A percentile compares a stretch with the other conserved stretches of the same genome.
Conservation (phyloP, 23 tunicate species). For the Botrylloides violaceus region DNA sequence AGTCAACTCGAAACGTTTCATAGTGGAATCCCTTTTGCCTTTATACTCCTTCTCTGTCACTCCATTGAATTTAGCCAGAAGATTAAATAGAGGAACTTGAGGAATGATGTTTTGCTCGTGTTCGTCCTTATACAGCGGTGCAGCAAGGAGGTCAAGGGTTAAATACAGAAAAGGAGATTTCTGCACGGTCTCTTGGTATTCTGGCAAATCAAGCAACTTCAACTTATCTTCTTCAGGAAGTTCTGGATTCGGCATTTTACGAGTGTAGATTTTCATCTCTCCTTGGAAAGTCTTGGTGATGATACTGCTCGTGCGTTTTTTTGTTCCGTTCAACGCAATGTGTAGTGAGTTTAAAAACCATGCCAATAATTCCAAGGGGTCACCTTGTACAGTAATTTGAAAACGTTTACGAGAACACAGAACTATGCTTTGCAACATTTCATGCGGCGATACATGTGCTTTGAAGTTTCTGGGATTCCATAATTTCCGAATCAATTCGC, state of each 20-base stretch:
- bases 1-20: constrained; percentile 82
- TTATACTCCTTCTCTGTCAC: constrained; percentile 91
- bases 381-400: constrained; percentile 91
- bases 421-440: constrained; percentile 90
- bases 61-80: constrained; percentile 92
- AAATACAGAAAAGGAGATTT: constrained; percentile 68
- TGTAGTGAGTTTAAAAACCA: constrained; percentile 91
- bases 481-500: constrained; percentile 80
- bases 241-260: constrained; percentile 88
- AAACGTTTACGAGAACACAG: constrained; percentile 80
- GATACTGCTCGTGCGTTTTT: constrained; percentile 65
- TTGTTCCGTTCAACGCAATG: constrained; percentile 65
- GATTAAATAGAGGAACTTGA: constrained; percentile 66
- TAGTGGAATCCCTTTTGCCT: constrained; percentile 89
- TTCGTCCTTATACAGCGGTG: constrained; percentile 96
- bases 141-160: constrained; percentile 81
- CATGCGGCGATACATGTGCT: constrained; percentile 98
- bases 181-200: constrained; percentile 67
- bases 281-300: constrained; percentile 83
- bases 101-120: constrained; percentile 94
- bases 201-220: constrained; percentile 59
- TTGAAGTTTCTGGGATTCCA: constrained; percentile 94
- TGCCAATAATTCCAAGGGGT: constrained; percentile 72
- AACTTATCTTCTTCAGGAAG: constrained; percentile 83
- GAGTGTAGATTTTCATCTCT: constrained; percentile 70